Conservation (phyloP, 2,113 vertebrate genomes). For the Hymenochirus boettgeri region DNA sequence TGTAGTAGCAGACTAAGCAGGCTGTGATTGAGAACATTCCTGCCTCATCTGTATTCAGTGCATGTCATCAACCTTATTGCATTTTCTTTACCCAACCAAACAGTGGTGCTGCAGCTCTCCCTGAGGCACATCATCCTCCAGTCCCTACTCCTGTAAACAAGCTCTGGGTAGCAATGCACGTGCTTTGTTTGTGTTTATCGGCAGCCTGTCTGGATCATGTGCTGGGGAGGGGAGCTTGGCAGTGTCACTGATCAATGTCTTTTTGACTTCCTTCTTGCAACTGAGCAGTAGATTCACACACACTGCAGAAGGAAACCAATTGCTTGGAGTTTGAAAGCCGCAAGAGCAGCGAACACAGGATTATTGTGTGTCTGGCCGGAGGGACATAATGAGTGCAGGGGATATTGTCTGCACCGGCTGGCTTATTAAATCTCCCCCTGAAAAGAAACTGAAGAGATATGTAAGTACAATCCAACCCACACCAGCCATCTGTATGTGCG, state of each 20-base stretch:
- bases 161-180: conserved; percentile 22
- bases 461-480: conserved; percentile 74
- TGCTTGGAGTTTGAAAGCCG: conserved; percentile 54
- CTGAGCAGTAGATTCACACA: conserved; percentile 49
- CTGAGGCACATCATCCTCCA: too few species aligned
- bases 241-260: conserved; percentile 72
- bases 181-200: conserved; percentile 48
- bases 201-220: conserved; percentile 52
- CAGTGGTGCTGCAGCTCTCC: too few species aligned
- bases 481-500: conserved; percentile 14
- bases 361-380: conserved; percentile 36
- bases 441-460: conserved; percentile 96
- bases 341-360: conserved; percentile 41
- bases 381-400: conserved; percentile 84
- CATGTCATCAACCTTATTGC: too few species aligned
- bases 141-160: conserved; percentile 8
- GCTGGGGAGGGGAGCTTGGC: conserved; percentile 50
- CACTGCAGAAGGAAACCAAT: too few species aligned
- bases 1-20: too few species aligned
- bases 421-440: conserved; percentile 97
- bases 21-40: too few species aligned
- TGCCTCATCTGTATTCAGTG: too few species aligned
- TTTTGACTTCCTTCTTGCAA: conserved; percentile 76
- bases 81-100: too few species aligned
- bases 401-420: conserved; percentile 93